Base-by-base conservation (phyloP, 64 coral and sea anemone species). In the Cladopsammia gracilis region DNA sequence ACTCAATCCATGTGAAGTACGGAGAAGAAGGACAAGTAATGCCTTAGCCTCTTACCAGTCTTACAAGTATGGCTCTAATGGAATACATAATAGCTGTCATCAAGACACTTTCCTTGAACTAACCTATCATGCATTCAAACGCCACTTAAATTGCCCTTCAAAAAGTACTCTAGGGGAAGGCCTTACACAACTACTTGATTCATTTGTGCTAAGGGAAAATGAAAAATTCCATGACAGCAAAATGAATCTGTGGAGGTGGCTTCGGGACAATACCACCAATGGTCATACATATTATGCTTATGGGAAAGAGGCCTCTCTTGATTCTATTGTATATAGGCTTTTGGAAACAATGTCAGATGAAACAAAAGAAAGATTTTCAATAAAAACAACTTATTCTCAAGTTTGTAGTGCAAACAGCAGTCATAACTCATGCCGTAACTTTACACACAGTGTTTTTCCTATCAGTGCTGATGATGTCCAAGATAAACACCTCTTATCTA, bases 21-120 rank as follows among this genome's bases (percentile, higher is more conserved):
- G 73, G 19, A 58, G 44, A 76, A 89, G 77, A 34, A 89, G 87
- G 20, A 89, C 49, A 10, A 76, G 42, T 54, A 62, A 76, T n/a
- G 45, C 64, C 15, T 23, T 71, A 60, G 23, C 15, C 0, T 51
- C 54, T 4, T 89, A 76, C 58, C 87, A 89, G 56, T 89, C 87
- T 60, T 89, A 89, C 52, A 74, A 76, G 57, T 75, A 89, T 76
- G 87, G 87, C 56, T 89, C 87, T 18, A 89, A 89, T 76, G 87
- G 87, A n/a, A 59, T 89, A 47, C 73, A 75, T 75, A 89, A 89
- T 58, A 75, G 70, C 73, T 89, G 87, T 57, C 87, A 89, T 73
- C 87, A 89, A 89, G 87, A 89, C 18, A 76, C 87, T 59, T 88
- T 89, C 7, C 72, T 89, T 89, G 71, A 89, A 89, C 10, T 89